phyloP scores from a whole-genome alignment of 2,888 invertebrate genomes.

The Cabera pusaria region DNA sequence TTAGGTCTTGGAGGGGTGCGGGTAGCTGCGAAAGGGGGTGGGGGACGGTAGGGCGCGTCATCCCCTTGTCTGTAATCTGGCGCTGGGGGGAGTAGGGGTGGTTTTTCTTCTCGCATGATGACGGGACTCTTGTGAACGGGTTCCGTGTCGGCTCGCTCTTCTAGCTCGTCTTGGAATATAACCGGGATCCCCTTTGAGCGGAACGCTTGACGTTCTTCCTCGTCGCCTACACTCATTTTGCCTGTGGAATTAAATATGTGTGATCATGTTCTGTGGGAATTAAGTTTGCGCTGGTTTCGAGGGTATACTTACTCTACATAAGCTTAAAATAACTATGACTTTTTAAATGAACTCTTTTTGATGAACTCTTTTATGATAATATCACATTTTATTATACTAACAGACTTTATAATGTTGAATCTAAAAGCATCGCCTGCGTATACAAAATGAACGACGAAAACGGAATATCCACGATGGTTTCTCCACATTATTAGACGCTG shows the following conservation, averaged over 20 bases:
- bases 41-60: conserved; percentile 94
- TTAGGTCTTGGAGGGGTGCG: conserved; percentile 92
- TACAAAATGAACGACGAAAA: too few relatives aligned
- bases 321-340: too few relatives aligned
- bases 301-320: too few relatives aligned
- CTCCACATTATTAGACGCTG: too few relatives aligned
- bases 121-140: conserved; percentile 96
- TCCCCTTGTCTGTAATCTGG: conserved; percentile 85
- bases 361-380: too few relatives aligned
- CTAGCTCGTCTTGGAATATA: conserved; percentile 98
- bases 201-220: conserved; percentile 92
- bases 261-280: too few relatives aligned
- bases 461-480: too few relatives aligned
- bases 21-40: conserved; percentile 91
- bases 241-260: conserved; percentile 73
- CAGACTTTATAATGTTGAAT: too few relatives aligned
- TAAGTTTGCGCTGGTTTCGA: too few relatives aligned
- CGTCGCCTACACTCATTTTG: conserved; percentile 86
- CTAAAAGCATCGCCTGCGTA: too few relatives aligned
- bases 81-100: conserved; percentile 92
- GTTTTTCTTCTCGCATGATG: conserved; percentile 97
- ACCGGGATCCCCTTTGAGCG: conserved; percentile 95
- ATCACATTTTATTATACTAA: too few relatives aligned
- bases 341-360: too few relatives aligned
- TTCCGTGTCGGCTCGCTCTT: conserved; percentile 94